phyloP scores from a whole-genome alignment of 2,797 vertebrate species.

The Manis crassicaudata region DNA sequence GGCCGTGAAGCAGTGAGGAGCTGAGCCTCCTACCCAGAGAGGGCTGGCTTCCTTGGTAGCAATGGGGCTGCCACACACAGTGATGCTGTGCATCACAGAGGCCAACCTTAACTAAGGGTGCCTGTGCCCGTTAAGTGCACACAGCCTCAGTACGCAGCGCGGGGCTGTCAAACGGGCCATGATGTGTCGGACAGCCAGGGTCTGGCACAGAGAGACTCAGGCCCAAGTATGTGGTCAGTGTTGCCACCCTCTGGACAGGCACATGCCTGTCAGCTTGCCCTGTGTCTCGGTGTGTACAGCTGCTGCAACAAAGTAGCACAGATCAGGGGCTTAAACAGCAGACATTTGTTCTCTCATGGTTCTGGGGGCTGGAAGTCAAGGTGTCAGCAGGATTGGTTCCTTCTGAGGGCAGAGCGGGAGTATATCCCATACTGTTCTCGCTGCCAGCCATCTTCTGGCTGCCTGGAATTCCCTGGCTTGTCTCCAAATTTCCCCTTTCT shows the following conservation, averaged over 20 bases:
- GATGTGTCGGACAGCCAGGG: fast-evolving
- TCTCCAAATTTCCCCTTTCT: background rate
- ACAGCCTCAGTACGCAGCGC: fast-evolving
- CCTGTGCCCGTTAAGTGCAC: no score
- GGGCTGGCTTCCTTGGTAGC: background rate
- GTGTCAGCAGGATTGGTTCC: background rate
- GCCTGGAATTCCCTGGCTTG: background rate
- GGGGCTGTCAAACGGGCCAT: background rate
- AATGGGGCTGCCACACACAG: background rate
- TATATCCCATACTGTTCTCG: background rate
- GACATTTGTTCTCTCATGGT: background rate
- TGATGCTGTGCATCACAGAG: background rate
- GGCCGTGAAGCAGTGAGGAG: background rate
- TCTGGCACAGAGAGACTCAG: background rate
- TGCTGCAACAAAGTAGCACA: background rate
- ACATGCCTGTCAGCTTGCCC: fast-evolving
- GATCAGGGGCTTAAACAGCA: background rate
- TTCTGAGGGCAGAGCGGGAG: background rate
- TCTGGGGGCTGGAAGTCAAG: background rate
- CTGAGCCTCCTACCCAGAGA: background rate
- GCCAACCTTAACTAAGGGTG: background rate
- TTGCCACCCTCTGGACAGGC: background rate
- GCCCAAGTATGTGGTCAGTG: background rate
- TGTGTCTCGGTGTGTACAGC: background rate
- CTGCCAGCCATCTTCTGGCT: no score